Evolutionary conservation across 2,797 vertebrate genomes (phyloP).

Genomic region (Diplodus sargus): DNA sequence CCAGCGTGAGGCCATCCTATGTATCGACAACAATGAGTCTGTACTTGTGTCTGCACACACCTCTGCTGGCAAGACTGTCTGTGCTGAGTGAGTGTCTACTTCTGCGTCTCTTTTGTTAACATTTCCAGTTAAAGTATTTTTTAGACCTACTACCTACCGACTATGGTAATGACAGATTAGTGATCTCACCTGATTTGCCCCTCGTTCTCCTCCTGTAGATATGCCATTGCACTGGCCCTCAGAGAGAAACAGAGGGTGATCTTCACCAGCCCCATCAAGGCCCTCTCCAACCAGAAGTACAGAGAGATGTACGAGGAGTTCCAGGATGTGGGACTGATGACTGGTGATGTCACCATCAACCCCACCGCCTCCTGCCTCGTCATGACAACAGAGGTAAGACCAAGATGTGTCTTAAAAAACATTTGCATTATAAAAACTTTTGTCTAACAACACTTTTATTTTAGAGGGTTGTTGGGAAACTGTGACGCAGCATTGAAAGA

Average conservation of each 20-base stretch:
- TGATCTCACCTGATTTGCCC: background rate
- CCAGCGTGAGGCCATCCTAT: constrained; percentile 96
- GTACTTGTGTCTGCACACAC: constrained; percentile 98
- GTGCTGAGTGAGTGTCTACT: constrained; percentile 96
- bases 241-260: constrained; percentile 97
- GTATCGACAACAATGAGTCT: constrained; percentile 98
- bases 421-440: background rate
- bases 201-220: constrained; percentile 79
- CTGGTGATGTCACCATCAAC: constrained; percentile 98
- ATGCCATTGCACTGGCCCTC: constrained; percentile 96
- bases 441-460: background rate
- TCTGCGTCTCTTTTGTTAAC: too few species aligned
- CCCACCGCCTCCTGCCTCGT: constrained; percentile 98
- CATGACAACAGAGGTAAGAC: constrained; percentile 96
- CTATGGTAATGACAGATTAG: background rate
- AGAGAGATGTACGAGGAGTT: constrained; percentile 99
- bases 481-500: background rate
- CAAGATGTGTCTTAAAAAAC: background rate
- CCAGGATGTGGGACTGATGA: constrained; percentile 98
- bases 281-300: constrained; percentile 98
- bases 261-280: constrained; percentile 99
- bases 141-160: background rate
- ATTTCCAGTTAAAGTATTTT: background rate
- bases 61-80: constrained; percentile 98
- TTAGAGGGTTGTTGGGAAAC: background rate